Conservation (phyloP, 2,888 invertebrate species). For the Notodonta ziczac region DNA sequence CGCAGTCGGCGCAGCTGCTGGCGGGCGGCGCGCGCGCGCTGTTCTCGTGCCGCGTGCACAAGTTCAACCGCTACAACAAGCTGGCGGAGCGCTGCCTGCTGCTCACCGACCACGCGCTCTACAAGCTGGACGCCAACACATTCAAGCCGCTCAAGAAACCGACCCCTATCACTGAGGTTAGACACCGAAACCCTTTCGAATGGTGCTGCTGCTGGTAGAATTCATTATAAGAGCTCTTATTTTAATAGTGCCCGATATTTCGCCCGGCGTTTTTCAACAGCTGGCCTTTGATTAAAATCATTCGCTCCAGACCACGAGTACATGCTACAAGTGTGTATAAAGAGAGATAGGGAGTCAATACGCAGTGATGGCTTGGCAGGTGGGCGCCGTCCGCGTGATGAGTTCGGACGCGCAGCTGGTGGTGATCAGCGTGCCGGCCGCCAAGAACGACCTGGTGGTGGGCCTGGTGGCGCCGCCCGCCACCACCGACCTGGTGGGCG, state of each 20-base stretch:
- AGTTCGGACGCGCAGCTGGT: slow-evolving; percentile 94
- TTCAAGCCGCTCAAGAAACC: slow-evolving; percentile 95
- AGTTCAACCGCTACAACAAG: slow-evolving; percentile 89
- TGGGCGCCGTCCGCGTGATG: slow-evolving; percentile 94
- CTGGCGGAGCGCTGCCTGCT: slow-evolving; percentile 95
- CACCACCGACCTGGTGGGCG: slow-evolving; percentile 90
- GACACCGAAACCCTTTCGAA: background rate
- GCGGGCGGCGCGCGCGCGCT: slow-evolving; percentile 74
- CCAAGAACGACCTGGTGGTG: slow-evolving; percentile 94
- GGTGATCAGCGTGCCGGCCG: slow-evolving; percentile 93
- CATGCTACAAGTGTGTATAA: too few relatives aligned
- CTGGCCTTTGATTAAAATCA: too few relatives aligned
- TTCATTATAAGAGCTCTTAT: too few relatives aligned
- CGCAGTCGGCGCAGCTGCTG: slow-evolving; percentile 59
- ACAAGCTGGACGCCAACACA: slow-evolving; percentile 93
- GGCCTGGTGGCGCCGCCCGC: slow-evolving; percentile 84
- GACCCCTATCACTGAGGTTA: slow-evolving; percentile 90
- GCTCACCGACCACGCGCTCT: slow-evolving; percentile 93
- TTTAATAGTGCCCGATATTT: too few relatives aligned
- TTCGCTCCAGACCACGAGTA: too few relatives aligned
- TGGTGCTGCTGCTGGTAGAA: too few relatives aligned
- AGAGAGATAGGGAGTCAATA: too few relatives aligned
- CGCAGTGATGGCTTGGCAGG: slow-evolving; percentile 60
- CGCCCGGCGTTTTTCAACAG: too few relatives aligned
- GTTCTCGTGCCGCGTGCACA: slow-evolving; percentile 88